Evolutionary conservation across 37 sponge, comb jelly and placozoan genomes (phyloP).

Genomic region (Haliclona indistincta): DNA sequence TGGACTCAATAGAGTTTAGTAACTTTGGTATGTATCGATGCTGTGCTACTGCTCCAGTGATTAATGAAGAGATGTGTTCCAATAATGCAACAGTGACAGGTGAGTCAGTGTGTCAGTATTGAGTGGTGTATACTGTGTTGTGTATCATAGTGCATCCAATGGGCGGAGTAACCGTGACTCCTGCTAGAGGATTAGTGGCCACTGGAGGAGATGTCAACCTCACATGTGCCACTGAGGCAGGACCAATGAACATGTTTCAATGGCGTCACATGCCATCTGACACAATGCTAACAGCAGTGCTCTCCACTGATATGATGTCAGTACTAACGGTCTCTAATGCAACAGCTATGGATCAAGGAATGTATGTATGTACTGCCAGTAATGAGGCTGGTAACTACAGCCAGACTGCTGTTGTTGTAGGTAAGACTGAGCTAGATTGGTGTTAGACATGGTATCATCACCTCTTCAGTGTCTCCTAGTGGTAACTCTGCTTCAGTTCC

Average conservation of each 20-base stretch:
- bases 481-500: neutral
- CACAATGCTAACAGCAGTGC: too few relatives aligned
- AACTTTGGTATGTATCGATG: constrained; percentile 15
- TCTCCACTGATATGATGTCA: too few relatives aligned
- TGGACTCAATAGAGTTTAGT: neutral
- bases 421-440: too few relatives aligned
- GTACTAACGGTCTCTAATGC: too few relatives aligned
- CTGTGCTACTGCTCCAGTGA: neutral
- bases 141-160: neutral
- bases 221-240: constrained; percentile 21
- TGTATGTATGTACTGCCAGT: constrained; percentile 31
- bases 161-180: neutral
- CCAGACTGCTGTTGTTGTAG: too few relatives aligned
- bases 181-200: neutral
- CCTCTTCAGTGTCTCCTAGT: constrained; percentile 46
- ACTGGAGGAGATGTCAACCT: constrained; percentile 19
- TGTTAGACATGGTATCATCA: neutral
- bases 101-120: neutral
- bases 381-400: constrained; percentile 21
- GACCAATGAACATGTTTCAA: constrained; percentile 5
- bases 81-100: constrained; percentile 7
- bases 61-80: neutral
- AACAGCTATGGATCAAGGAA: constrained; percentile 27
- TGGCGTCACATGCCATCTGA: too few relatives aligned
- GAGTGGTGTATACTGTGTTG: too few relatives aligned